phyloP scores from a whole-genome alignment of 2,113 vertebrate species.

The Pelmatolapia mariae region DNA sequence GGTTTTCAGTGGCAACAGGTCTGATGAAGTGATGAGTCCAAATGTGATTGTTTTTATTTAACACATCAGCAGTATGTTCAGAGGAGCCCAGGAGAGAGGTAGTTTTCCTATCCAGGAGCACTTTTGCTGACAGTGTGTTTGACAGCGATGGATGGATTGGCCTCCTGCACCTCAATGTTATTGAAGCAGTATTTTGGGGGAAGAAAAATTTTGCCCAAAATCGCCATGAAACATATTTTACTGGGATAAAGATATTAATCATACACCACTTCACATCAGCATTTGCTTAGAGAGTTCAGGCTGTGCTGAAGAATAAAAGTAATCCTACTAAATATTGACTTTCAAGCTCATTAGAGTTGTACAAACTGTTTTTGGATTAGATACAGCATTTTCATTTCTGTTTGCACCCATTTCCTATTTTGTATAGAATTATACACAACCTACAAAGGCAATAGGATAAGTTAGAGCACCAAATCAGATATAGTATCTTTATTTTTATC shows the following conservation, averaged over 20 bases:
- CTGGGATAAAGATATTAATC: background rate
- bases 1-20: background rate
- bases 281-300: background rate
- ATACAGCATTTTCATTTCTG: background rate
- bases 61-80: background rate
- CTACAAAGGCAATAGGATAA: background rate
- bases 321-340: background rate
- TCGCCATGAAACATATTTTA: background rate
- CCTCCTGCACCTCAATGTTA: background rate
- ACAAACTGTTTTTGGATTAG: background rate
- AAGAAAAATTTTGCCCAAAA: accelerated
- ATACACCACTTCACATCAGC: background rate
- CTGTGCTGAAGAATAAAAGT: background rate
- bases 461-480: background rate
- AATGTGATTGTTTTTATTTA: background rate
- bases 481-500: background rate
- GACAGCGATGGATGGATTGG: background rate
- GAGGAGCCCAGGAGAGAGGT: background rate
- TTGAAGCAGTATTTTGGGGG: background rate
- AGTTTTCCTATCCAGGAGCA: background rate
- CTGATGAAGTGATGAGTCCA: background rate
- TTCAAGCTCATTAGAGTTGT: background rate
- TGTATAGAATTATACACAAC: background rate
- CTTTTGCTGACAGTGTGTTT: background rate
- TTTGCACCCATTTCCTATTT: background rate